Evolutionary conservation across 2,113 vertebrate species (phyloP).

Genomic region (Raja brachyura): DNA sequence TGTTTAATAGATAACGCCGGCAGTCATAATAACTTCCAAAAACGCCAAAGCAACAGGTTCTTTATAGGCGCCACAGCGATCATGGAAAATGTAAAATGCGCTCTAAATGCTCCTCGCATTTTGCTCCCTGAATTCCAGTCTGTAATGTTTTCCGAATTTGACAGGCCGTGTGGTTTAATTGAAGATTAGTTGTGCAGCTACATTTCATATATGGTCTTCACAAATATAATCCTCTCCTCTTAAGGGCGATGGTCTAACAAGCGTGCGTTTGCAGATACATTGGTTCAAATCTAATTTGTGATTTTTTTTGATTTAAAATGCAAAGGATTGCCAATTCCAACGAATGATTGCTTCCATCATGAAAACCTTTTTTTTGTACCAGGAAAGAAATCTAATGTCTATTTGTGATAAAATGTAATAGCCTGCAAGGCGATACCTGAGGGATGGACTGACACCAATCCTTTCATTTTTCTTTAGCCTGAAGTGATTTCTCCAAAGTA

Average conservation of each 20-base stretch:
- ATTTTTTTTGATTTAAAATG: not conserved
- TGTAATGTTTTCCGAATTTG: not conserved
- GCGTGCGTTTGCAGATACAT: not conserved
- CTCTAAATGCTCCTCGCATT: not conserved
- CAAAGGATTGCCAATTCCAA: not conserved
- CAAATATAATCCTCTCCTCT: not conserved
- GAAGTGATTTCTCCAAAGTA: not conserved
- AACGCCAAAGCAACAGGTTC: not conserved
- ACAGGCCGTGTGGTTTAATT: not conserved
- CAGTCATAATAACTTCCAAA: not conserved
- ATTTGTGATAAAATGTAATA: not conserved
- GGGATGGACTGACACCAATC: not conserved
- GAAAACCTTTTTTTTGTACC: too few relatives aligned
- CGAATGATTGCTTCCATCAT: not conserved
- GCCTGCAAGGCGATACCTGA: not conserved
- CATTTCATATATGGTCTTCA: not conserved
- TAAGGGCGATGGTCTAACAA: not conserved
- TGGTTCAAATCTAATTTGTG: not conserved
- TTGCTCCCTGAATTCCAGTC: not conserved
- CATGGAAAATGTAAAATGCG: too few relatives aligned
- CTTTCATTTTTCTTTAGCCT: not conserved
- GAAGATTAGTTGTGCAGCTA: too few relatives aligned
- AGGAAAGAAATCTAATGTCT: too few relatives aligned
- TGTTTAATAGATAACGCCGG: not conserved
- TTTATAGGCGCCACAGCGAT: not conserved